Base-by-base conservation (phyloP, 2,888 invertebrate species). In the Eurytoma adleriae region DNA sequence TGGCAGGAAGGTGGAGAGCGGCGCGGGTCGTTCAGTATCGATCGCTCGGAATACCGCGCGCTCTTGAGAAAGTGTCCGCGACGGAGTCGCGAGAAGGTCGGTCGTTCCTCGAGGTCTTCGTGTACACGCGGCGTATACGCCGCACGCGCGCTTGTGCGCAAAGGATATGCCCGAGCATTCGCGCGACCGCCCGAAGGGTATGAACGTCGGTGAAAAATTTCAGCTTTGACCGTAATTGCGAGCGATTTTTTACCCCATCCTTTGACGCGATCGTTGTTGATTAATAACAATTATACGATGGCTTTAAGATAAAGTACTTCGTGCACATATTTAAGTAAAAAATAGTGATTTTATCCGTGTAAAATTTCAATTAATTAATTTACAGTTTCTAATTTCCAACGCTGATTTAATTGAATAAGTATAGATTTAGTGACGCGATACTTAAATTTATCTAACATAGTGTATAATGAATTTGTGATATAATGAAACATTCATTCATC, bases 41-140 rank as follows among this genome's bases (percentile, higher is more conserved):
- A 74, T 74, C 57, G 64, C 7, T 52, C 12, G 20, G 57, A 62
- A 62, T 62, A 64, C 20, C 54, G 18, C 20, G 54, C 52, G 71
- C 57, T 70, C 57, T 72, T 69, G 71, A 80, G 69, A 73, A 77
- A 68, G 68, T 72, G 72, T 80, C 71, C 67, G 80, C 62, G 56
- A 18, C 16, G 73, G 64, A 83, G 83, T 72, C 48, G 70, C 27
- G 80, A 82, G 83, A 84, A 84, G 85, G 84, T 83, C 83, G 84
- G 81, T 85, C 83, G 61, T 52, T 69, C 61, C 52, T 66, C 69
- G 76, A 76, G 76, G 76, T 54, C 70, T 70, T 54, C 56, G 48
- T 10, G n/a, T 40, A 40, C 40, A 40, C 40, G 40, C 40, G 40
- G 40, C 40, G 40, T 10, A 40, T 10, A 40, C 3, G 18, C 18